phyloP scores from a whole-genome alignment of 2,888 invertebrate species.

The Amphipyra tragopoginis region DNA sequence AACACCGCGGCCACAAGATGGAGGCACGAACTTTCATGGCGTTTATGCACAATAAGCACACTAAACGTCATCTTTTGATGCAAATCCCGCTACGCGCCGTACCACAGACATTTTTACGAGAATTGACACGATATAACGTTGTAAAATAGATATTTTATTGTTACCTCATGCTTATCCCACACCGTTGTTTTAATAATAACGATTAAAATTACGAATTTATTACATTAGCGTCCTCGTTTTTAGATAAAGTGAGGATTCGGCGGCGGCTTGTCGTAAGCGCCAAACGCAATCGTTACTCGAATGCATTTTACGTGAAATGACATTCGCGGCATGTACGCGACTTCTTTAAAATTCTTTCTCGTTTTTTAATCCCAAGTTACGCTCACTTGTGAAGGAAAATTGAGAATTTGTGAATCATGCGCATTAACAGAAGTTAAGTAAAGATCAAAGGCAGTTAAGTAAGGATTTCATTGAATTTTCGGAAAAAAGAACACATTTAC shows the following conservation, averaged over 20 bases:
- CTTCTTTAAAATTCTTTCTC: conserved; percentile 32
- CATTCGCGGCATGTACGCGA: conserved; percentile 52
- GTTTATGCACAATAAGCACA: conserved; percentile 75
- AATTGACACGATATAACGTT: conserved; percentile 72
- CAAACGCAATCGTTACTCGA: conserved; percentile 62
- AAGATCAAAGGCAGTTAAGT: conserved; percentile 43
- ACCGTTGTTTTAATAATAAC: conserved; percentile 86
- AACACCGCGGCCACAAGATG: conserved; percentile 73
- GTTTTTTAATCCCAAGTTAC: conserved; percentile 55
- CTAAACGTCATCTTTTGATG: conserved; percentile 77
- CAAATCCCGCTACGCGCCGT: conserved; percentile 76
- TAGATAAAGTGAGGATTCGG: conserved; percentile 75
- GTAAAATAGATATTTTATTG: conserved; percentile 85
- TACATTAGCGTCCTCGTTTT: conserved; percentile 73
- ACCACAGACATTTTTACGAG: conserved; percentile 79
- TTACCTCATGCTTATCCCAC: conserved; percentile 71
- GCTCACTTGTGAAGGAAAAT: conserved; percentile 40
- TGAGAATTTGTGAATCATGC: conserved; percentile 42
- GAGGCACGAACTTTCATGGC: conserved; percentile 67
- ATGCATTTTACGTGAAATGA: conserved; percentile 67
- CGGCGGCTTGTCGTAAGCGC: conserved; percentile 63
- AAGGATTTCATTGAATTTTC: conserved; percentile 50
- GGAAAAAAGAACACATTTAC: conserved; percentile 25
- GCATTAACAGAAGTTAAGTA: conserved; percentile 42
- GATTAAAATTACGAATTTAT: conserved; percentile 88